Conservation (phyloP, 2,797 vertebrate genomes). For the Florisuga fusca region DNA sequence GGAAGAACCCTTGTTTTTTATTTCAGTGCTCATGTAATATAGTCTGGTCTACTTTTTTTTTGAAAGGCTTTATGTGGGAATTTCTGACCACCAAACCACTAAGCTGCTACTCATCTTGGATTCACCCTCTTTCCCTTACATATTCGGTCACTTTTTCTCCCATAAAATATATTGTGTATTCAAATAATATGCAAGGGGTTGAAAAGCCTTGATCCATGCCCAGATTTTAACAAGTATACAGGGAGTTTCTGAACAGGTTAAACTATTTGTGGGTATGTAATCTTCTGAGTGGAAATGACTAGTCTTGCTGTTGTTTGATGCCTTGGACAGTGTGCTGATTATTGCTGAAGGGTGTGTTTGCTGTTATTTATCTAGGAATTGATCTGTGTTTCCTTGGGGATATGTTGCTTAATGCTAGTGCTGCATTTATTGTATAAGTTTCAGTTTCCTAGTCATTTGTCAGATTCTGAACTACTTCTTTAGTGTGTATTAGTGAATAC, state of each 20-base stretch:
- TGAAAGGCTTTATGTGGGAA: background rate
- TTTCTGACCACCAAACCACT: background rate
- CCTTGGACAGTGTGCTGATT: background rate
- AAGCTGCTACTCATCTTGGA: background rate
- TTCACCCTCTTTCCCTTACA: background rate
- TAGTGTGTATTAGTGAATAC: background rate
- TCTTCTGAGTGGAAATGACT: background rate
- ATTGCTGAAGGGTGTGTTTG: background rate
- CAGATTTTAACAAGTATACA: background rate
- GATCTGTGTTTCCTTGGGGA: background rate
- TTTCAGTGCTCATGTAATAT: background rate
- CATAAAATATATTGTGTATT: background rate
- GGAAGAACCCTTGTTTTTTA: background rate
- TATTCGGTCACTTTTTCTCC: background rate
- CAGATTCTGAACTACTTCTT: background rate
- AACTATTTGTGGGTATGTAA: background rate
- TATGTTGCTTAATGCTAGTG: background rate
- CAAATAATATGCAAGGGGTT: background rate
- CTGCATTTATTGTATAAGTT: background rate
- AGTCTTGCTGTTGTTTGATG: background rate
- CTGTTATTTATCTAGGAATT: background rate
- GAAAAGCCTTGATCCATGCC: background rate
- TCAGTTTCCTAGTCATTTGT: background rate
- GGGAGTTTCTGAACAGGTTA: background rate
- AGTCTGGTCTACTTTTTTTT: background rate